Evolutionary conservation across 2,797 vertebrate genomes (phyloP).

Genomic region (Myoxocephalus aenaeus): DNA sequence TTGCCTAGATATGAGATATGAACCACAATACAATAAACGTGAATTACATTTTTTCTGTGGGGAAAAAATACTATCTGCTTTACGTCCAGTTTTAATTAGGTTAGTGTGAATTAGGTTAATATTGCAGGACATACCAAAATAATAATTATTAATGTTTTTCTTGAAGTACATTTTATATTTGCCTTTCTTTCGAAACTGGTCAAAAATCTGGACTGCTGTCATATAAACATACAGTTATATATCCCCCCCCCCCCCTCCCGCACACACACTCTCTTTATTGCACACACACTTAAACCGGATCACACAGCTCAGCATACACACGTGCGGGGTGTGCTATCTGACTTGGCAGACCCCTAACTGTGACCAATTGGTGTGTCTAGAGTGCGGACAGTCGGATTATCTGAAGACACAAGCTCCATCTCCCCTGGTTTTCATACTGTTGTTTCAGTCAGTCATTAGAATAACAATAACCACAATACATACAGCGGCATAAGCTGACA

Average conservation of each 20-base stretch:
- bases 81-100: neutral
- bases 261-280: constrained; percentile 7
- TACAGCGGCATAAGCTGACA: constrained; percentile 74
- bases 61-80: constrained; percentile 2
- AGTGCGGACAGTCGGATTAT: constrained; percentile 82
- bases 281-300: constrained; percentile 28
- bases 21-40: neutral
- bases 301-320: constrained; percentile 39
- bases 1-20: neutral
- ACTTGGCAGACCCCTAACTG: constrained; percentile 79
- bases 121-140: neutral
- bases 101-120: neutral
- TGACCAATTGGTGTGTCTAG: constrained; percentile 80
- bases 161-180: neutral
- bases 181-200: neutral
- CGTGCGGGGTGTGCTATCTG: constrained; percentile 73
- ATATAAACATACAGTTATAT: neutral
- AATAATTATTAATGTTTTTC: neutral
- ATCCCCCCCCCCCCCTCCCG: neutral
- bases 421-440: constrained; percentile 78
- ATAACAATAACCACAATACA: constrained; percentile 85
- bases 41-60: neutral
- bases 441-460: constrained; percentile 85
- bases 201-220: neutral
- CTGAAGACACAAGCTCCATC: constrained; percentile 71